Percentiles rank a stretch among this genome's conserved stretches.
Conservation (phyloP, 1,140 invertebrate species). For the Tetramorium parvispinum region DNA sequence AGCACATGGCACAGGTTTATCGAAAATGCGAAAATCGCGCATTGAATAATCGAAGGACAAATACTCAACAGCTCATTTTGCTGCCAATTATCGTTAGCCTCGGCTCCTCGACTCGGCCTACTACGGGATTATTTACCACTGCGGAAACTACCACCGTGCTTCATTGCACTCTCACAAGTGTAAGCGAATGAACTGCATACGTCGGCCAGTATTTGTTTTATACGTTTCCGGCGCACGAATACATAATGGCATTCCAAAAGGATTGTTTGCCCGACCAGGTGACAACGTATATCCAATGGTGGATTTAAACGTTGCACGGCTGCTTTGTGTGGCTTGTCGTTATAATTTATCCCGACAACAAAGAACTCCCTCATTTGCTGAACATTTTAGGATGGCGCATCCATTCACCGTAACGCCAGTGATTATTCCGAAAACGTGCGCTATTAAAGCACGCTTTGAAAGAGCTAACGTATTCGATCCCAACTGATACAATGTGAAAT, state of each 20-base stretch:
- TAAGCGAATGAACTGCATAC: conserved; percentile 35
- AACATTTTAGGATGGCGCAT: conserved; percentile 25
- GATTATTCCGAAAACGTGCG: conserved; percentile 23
- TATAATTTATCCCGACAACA: conserved; percentile 48
- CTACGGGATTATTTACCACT: conserved; percentile 53
- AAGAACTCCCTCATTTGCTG: conserved; percentile 31
- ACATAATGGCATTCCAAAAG: conserved; percentile 49
- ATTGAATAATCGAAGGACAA: conserved; percentile 37
- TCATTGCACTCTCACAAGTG: conserved; percentile 27
- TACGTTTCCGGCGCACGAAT: conserved; percentile 35
- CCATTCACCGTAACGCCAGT: not conserved
- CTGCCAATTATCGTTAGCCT: conserved; percentile 43
- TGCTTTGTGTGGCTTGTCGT: conserved; percentile 29
- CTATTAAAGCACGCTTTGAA: conserved; percentile 18
- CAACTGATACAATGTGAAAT: not conserved
- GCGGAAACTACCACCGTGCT: conserved; percentile 16
- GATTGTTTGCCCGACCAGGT: conserved; percentile 45
- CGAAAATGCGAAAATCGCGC: conserved; percentile 33
- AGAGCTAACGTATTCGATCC: not conserved
- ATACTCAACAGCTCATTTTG: conserved; percentile 56
- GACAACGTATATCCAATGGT: conserved; percentile 30
- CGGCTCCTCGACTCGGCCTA: not conserved
- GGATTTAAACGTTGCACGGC: conserved; percentile 31
- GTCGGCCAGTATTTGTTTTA: conserved; percentile 45
- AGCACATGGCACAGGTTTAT: not conserved